phyloP scores from a whole-genome alignment of 2,113 vertebrate genomes.

The Podilymbus podiceps region DNA sequence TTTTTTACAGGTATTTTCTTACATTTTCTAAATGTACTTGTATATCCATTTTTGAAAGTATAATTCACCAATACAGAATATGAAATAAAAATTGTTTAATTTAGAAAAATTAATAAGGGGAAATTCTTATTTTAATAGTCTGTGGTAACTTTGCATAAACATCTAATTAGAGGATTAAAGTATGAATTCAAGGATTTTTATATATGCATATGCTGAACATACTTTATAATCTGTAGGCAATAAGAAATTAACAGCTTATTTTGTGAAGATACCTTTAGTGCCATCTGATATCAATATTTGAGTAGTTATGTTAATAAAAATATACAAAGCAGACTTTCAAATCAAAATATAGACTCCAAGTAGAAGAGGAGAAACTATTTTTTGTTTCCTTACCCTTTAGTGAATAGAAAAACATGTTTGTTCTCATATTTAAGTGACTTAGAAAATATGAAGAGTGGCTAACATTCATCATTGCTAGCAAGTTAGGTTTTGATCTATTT shows the following conservation, averaged over 20 bases:
- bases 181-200: background rate
- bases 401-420: background rate
- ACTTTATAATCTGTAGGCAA: background rate
- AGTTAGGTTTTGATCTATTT: background rate
- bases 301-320: background rate
- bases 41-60: background rate
- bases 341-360: background rate
- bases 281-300: background rate
- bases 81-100: background rate
- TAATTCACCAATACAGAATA: background rate
- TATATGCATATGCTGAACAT: background rate
- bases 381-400: background rate
- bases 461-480: background rate
- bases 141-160: background rate
- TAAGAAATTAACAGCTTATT: background rate
- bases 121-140: background rate
- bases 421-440: background rate
- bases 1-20: background rate
- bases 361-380: background rate
- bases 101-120: background rate
- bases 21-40: background rate
- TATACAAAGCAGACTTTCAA: background rate
- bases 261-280: background rate
- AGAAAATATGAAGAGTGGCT: background rate
- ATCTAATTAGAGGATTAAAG: background rate